Base-by-base conservation (phyloP, 2,113 vertebrate species). In the Otis tarda region DNA sequence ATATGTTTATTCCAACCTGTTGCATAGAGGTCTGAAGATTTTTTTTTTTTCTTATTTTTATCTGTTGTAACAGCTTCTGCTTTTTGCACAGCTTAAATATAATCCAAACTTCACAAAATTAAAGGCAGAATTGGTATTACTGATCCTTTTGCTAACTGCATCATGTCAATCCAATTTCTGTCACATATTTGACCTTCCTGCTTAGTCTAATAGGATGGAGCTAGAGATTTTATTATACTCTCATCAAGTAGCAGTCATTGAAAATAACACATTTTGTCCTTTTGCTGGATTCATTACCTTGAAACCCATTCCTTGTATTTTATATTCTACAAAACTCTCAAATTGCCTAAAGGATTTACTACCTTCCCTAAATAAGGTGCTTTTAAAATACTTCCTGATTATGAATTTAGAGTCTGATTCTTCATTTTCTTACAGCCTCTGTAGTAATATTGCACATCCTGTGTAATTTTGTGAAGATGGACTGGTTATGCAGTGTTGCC, bases 221-320 rank as follows among this genome's bases (percentile, higher is more conserved):
- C 74, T 93, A 77, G 50, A 92, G 67, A 89, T 95, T 96, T 96
- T 94, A 89, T 78, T 94, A 89, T 15, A 77, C 61, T 85, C 90
- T 96, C 74, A 96, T 96, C 86, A 94, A 94, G 80, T 60, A 78
- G 85, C 82, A 93, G 78, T 94, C 85, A 92, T 87, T 97, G 95
- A 96, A 96, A 97, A 94, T 92, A 94, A 94, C 77, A 65, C 63
- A 82, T 95, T 96, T 96, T 97, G 83, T 95, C 74, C 94, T 89
- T 95, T 89, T 91, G 65, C 80, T 0, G 24, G 49, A 93, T 97
- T 95, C 92, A 94, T 96, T 96, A 90, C 88, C 68, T 87, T 93
- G 83, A 92, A 96, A 87, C 47, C 27, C 13, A 70, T 94, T 96
- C 55, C 27, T 90, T 89, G 16, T 84, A 30, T 89, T 97, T 96